These are phyloP conservation scores for Lutra lutra DNA, from an alignment of 2,797 vertebrate species.

Conservation along the genomic window DNA sequence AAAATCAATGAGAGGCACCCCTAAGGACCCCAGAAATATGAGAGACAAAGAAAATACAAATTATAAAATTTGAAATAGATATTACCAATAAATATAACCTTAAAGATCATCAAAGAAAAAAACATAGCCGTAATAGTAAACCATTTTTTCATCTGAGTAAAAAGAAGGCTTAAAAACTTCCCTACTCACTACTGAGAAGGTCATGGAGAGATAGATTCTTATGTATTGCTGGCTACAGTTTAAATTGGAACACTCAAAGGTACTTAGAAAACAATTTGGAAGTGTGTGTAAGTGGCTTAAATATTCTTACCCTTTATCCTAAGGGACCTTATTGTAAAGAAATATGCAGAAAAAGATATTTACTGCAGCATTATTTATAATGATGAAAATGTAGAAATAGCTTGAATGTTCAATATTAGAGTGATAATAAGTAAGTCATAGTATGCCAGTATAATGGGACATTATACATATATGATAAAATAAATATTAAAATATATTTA, in stretches of 20 bases:
- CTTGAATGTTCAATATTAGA: slow-evolving; percentile 1
- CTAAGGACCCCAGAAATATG: background rate
- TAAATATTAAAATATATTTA: background rate
- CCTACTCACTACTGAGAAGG: background rate
- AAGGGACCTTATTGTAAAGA: background rate
- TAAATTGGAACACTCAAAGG: background rate
- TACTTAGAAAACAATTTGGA: background rate
- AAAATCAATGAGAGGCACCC: background rate
- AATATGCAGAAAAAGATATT: background rate
- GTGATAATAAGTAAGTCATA: background rate
- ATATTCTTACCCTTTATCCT: slow-evolving; percentile 1
- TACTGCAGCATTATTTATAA: background rate
- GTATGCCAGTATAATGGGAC: background rate
- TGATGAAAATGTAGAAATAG: background rate
- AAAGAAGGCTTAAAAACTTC: background rate
- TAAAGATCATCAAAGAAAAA: background rate
- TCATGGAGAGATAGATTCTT: background rate
- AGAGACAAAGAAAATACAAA: background rate
- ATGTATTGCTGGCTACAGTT: background rate
- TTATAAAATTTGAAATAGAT: background rate
- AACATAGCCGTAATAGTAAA: background rate
- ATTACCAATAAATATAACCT: background rate
- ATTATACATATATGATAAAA: background rate
- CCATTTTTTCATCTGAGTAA: background rate
- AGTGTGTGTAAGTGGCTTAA: background rate